Base-by-base conservation (phyloP, 2,797 vertebrate genomes). In the Rhynchonycteris naso region DNA sequence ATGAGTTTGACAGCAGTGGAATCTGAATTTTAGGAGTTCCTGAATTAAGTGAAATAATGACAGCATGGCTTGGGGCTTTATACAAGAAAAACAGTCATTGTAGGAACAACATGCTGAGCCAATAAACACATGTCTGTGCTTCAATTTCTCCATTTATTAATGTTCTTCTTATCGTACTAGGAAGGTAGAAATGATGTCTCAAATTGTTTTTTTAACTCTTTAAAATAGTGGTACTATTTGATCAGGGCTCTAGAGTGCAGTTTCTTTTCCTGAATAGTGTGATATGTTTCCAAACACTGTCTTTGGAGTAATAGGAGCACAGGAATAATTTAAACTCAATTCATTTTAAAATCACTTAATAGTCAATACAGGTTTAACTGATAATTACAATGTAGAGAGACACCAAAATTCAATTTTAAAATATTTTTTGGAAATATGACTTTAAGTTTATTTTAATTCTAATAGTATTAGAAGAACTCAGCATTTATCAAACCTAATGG, bases 171-270 rank as follows among this genome's bases (percentile, higher is more conserved):
- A 2, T 6, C 58, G 33, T 38, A 63, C 3, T n/a, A 63, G 7
- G 18, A 71, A n/a, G 12, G 47, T 38, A 5, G 8, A 82, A 86
- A 84, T 81, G 7, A 35, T 65, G 11, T 81, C 33, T 93, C 58
- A 56, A 84, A 58, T 47, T 78, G 22, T 90, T 95, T 92, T 92
- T 84, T 59, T 43, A 91, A 71, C 22, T 91, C 47, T 35, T 74
- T 78, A 61, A 92, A 90, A 83, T 93, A 68, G 94, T 93, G 6
- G 4, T 86, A 61, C 47, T 90, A n/a, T 54, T 88, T 52, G 43
- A 90, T 78, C 15, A 80, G 85, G 21, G 81, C 35, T 63, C 33
- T 68, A 71, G 33, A 63, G 76, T 66, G 11, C 14, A 78, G 1
- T 75, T 88, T 68, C 33, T 92, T 68, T 59, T 56, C n/a, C 52